These are phyloP conservation scores for Drosophila atroscutellata DNA, from an alignment of 2,888 invertebrate species.

Conservation along the genomic window DNA sequence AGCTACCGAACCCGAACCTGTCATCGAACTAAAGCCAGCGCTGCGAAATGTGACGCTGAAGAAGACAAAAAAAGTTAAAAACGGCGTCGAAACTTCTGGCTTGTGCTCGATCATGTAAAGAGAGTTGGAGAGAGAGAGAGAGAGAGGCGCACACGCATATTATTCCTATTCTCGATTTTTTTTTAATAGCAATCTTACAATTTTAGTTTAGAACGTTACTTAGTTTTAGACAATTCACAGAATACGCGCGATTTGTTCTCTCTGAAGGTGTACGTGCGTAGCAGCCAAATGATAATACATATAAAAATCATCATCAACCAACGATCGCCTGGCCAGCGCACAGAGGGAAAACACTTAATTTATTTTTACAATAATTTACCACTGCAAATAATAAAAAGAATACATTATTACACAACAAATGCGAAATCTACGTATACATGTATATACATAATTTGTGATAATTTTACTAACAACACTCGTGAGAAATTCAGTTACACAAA, in stretches of 20 bases:
- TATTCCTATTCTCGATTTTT: slow-evolving; percentile 67
- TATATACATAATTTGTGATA: slow-evolving; percentile 73
- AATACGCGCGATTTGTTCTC: slow-evolving; percentile 49
- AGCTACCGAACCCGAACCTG: slow-evolving; percentile 68
- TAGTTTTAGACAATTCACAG: slow-evolving; percentile 67
- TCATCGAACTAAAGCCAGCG: slow-evolving; percentile 88
- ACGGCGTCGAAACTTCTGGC: slow-evolving; percentile 93
- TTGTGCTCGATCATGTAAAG: slow-evolving; percentile 93
- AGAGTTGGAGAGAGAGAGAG: background rate
- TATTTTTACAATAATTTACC: slow-evolving; percentile 57
- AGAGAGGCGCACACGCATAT: slow-evolving; percentile 33
- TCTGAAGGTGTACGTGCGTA: slow-evolving; percentile 52
- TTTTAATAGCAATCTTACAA: slow-evolving; percentile 60
- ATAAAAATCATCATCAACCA: slow-evolving; percentile 4
- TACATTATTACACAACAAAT: slow-evolving; percentile 46
- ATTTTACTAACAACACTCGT: slow-evolving; percentile 60
- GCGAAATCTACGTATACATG: slow-evolving; percentile 39
- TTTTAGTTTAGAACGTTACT: slow-evolving; percentile 72
- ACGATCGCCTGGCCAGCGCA: slow-evolving; percentile 23
- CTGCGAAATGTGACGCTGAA: slow-evolving; percentile 89
- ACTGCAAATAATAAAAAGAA: slow-evolving; percentile 57
- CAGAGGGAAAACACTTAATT: slow-evolving; percentile 51
- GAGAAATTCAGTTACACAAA: slow-evolving; percentile 38
- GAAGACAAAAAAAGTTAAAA: slow-evolving; percentile 89
- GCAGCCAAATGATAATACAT: slow-evolving; percentile 8